Evolutionary conservation across 2,113 vertebrate species (phyloP).

Genomic region (Centropristis striata): DNA sequence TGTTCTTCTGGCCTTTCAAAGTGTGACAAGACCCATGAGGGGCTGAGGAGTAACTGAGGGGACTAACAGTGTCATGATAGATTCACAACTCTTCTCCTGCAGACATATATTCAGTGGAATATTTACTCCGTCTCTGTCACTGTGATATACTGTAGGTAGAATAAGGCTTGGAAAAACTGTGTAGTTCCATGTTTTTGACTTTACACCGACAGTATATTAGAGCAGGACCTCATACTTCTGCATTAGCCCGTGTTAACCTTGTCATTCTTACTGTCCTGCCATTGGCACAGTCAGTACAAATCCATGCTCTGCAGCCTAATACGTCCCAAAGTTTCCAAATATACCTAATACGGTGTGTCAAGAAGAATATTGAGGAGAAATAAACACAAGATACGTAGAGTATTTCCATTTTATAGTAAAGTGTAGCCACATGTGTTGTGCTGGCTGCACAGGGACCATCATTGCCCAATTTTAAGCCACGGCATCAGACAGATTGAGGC

Average conservation of each 20-base stretch:
- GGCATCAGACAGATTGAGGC: conserved; percentile 1
- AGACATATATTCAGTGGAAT: conserved; percentile 63
- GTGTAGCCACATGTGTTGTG: not conserved
- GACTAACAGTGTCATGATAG: conserved; percentile 69
- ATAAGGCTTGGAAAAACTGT: conserved; percentile 41
- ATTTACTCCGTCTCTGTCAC: conserved; percentile 73
- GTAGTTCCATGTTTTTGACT: conserved; percentile 36
- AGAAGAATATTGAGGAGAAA: not conserved
- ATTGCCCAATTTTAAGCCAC: conserved; percentile 14
- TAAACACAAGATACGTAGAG: not conserved
- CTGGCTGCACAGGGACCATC: not conserved
- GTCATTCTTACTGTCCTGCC: not conserved
- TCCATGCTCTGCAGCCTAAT: not conserved
- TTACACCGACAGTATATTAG: conserved; percentile 13
- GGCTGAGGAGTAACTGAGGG: conserved; percentile 55
- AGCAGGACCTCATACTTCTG: not conserved
- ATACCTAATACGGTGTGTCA: not conserved
- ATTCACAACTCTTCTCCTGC: conserved; percentile 64
- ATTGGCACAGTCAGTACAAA: not conserved
- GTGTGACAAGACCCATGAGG: conserved; percentile 83
- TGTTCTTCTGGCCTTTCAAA: conserved; percentile 75
- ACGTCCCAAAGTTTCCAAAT: not conserved
- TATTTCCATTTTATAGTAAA: not conserved
- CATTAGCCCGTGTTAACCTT: not conserved
- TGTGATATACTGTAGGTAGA: conserved; percentile 57